Conservation (phyloP, 92 coral and sea anemone species). For the Micromussa lordhowensis region DNA sequence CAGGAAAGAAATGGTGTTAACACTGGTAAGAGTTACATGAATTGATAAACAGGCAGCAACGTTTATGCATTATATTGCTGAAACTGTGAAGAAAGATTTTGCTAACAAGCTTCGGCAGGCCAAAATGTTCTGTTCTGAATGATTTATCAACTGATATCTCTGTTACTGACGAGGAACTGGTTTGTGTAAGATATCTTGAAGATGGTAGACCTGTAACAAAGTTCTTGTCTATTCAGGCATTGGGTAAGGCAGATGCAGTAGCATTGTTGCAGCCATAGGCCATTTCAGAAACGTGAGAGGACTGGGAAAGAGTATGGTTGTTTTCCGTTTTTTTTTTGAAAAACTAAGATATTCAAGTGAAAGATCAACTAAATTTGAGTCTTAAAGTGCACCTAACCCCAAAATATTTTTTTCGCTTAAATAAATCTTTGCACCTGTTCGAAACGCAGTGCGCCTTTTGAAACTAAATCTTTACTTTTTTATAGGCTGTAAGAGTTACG, state of each 20-base stretch:
- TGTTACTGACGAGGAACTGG: conserved; percentile 24
- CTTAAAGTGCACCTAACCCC: too few relatives aligned
- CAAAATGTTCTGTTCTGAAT: conserved; percentile 20
- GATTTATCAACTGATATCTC: conserved; percentile 13
- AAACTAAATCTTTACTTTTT: too few relatives aligned
- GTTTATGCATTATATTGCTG: conserved; percentile 6
- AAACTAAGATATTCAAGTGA: too few relatives aligned
- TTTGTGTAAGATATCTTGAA: conserved; percentile 19
- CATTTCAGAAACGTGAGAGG: too few relatives aligned
- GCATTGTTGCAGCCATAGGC: conserved; percentile 26
- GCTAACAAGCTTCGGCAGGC: conserved; percentile 24
- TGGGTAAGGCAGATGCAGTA: conserved; percentile 18
- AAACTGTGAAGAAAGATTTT: conserved; percentile 13
- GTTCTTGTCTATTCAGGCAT: conserved; percentile 15
- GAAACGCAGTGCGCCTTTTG: too few relatives aligned
- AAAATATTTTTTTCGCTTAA: too few relatives aligned
- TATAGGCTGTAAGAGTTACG: too few relatives aligned
- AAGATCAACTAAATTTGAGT: too few relatives aligned
- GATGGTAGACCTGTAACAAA: conserved; percentile 9
- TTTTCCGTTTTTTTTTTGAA: too few relatives aligned
- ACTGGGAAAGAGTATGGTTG: too few relatives aligned
- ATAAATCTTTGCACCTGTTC: too few relatives aligned
- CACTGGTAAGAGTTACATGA: conserved; percentile 21
- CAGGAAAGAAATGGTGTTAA: conserved; percentile 21
- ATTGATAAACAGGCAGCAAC: conserved; percentile 24